phyloP scores from a whole-genome alignment of 2,888 invertebrate genomes.

The Idaea straminata region DNA sequence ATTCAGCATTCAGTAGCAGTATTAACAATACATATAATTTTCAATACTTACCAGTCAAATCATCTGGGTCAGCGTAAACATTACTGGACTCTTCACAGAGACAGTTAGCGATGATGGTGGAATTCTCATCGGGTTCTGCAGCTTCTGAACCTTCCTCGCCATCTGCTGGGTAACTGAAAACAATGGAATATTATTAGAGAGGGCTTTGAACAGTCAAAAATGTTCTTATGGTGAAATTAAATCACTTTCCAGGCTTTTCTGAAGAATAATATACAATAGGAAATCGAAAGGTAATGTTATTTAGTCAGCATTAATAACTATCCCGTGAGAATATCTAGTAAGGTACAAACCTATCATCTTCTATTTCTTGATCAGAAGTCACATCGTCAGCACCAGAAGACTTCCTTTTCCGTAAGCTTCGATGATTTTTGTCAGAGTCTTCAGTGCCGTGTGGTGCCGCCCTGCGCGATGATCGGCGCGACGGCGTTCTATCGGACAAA shows the following conservation, averaged over 20 bases:
- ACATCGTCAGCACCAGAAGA: conserved; percentile 37
- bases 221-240: background rate
- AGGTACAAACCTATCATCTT: conserved; percentile 32
- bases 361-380: conserved; percentile 36
- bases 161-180: conserved; percentile 48
- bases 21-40: too few relatives aligned
- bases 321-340: background rate
- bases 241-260: background rate
- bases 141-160: conserved; percentile 63
- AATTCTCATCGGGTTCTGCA: conserved; percentile 53
- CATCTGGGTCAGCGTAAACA: conserved; percentile 53
- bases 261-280: too few relatives aligned
- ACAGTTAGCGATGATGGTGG: conserved; percentile 54
- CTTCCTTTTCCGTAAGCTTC: conserved; percentile 35
- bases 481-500: conserved; percentile 34
- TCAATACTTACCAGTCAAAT: conserved; percentile 48
- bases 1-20: too few relatives aligned
- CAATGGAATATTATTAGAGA: background rate
- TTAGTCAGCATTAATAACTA: too few relatives aligned
- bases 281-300: too few relatives aligned
- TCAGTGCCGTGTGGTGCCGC: conserved; percentile 19
- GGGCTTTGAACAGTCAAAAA: background rate
- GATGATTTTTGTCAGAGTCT: conserved; percentile 8
- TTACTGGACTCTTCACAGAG: conserved; percentile 57
- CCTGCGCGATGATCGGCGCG: conserved; percentile 46